Evolutionary conservation across 2,888 invertebrate species (phyloP).

Genomic region (Acleris holmiana): DNA sequence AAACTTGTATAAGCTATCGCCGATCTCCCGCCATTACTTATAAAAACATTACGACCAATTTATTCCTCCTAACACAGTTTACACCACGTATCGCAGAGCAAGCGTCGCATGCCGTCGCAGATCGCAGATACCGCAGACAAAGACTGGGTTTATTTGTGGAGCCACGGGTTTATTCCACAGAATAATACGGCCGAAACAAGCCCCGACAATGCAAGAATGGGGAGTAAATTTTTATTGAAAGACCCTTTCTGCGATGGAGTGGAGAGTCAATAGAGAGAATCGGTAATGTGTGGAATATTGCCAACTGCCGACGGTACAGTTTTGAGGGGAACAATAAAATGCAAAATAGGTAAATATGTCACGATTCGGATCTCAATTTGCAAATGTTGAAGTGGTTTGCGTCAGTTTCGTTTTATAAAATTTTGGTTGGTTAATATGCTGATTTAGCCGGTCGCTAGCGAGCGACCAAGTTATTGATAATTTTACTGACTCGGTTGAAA

Average conservation of each 20-base stretch:
- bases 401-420: too few relatives aligned
- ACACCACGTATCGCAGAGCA: neutral
- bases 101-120: conserved; percentile 18
- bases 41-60: neutral
- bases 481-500: too few relatives aligned
- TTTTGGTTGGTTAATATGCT: too few relatives aligned
- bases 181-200: conserved; percentile 59
- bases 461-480: too few relatives aligned
- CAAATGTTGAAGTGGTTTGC: neutral
- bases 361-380: neutral
- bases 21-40: too few relatives aligned
- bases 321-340: conserved; percentile 32
- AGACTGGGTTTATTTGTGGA: neutral
- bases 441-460: too few relatives aligned
- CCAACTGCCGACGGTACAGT: conserved; percentile 53
- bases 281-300: conserved; percentile 76
- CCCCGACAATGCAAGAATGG: conserved; percentile 65
- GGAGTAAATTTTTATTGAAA: conserved; percentile 83
- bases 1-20: too few relatives aligned
- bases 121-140: conserved; percentile 18
- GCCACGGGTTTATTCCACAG: conserved; percentile 2
- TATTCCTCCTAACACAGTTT: neutral
- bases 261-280: conserved; percentile 81
- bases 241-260: conserved; percentile 78
- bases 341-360: conserved; percentile 34